Base-by-base conservation (phyloP, 2,113 vertebrate genomes). In the Syngnathus typhle region DNA sequence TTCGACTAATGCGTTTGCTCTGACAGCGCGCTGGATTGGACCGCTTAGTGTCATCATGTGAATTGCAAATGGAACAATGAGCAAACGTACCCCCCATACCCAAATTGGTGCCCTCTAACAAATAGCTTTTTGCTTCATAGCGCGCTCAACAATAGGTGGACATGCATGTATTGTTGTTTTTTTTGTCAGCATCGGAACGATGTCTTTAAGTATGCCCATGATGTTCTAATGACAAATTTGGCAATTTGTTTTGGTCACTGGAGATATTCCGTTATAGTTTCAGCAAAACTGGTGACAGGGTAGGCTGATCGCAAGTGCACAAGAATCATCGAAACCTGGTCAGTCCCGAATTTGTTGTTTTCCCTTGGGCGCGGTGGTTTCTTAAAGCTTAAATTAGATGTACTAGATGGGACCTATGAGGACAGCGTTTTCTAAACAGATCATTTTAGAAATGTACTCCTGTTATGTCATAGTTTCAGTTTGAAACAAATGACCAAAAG, bases 1-100 rank as follows among this genome's bases (percentile, higher is more conserved):
- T 78, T 78, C 60, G 79, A 82, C 81, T 86, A 87, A 84, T 87
- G 80, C 78, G 77, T 83, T 84, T 70, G 73, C 69, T 79, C 67
- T 77, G 75, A 80, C 79, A 72, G 81, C 70, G 77, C 77, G 69
- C 67, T 73, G 74, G 79, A 74, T 73, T 68, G 66, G 69, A 74
- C 81, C 68, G 81, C 52, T 78, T 69, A 72, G 73, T 81, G 80
- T 78, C 79, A 70, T 44, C 75, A 51, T 65, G 60, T 76, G 69
- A 77, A 78, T 82, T 79, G 78, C 72, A 79, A 80, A 69, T 70
- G 68, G 68, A 75, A 43, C 60, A 60, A 82, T 62, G 41, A 78
- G 77, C 60, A 70, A 74, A 81, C 71, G 65, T 46, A 70, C 62
- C 60, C 6, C 60, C n/a, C 60, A 3, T 4, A 11, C n/a, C 9